phyloP scores from a whole-genome alignment of 2,113 vertebrate genomes.

The Poeciliopsis turrubarensis region DNA sequence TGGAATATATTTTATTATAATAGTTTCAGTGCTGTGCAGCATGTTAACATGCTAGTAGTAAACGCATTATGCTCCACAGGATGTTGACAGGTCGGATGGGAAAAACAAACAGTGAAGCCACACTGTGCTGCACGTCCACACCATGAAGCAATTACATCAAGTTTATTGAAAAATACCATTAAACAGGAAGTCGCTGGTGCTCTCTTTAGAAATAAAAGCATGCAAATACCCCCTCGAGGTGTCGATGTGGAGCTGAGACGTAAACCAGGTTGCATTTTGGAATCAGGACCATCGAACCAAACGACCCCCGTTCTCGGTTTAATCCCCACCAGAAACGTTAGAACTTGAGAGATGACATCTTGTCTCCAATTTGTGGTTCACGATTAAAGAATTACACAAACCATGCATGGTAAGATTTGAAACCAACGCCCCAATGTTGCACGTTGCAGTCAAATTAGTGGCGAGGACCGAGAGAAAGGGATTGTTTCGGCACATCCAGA shows the following conservation, averaged over 20 bases:
- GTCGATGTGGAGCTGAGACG: too few relatives aligned
- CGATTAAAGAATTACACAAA: neutral
- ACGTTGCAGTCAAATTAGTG: neutral
- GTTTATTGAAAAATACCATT: neutral
- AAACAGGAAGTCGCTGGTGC: conserved; percentile 9
- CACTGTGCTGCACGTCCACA: conserved; percentile 45
- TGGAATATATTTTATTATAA: neutral
- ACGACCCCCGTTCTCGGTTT: too few relatives aligned
- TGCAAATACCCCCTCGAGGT: neutral
- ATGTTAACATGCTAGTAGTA: neutral
- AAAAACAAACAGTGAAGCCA: neutral
- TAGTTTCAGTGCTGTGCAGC: neutral
- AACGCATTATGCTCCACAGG: neutral
- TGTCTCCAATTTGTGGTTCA: neutral
- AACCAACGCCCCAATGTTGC: neutral
- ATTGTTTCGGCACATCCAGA: neutral
- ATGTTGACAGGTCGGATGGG: too few relatives aligned
- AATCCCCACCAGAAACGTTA: too few relatives aligned
- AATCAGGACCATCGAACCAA: too few relatives aligned
- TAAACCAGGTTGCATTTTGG: too few relatives aligned
- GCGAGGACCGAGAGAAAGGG: neutral
- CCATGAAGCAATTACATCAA: conserved; percentile 15
- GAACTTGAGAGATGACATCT: too few relatives aligned
- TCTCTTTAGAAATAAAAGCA: conserved; percentile 46
- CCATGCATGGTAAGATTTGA: neutral